phyloP scores from a whole-genome alignment of 2,888 invertebrate species.

The Pachydiplax longipennis region DNA sequence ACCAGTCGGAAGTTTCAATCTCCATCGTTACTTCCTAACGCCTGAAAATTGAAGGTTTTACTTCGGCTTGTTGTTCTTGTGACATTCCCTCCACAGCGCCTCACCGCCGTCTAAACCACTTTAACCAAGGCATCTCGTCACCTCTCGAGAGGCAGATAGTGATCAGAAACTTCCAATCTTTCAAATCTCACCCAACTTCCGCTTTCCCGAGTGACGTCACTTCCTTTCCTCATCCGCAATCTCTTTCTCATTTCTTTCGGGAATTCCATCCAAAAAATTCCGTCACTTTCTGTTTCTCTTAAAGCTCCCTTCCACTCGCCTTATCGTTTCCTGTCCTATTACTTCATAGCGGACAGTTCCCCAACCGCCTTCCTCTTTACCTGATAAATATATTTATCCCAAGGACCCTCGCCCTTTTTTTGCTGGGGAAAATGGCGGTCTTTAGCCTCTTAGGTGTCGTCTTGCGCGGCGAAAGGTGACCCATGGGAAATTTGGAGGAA shows the following conservation, averaged over 20 bases:
- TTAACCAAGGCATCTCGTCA: too few species aligned
- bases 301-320: neutral
- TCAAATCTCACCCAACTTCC: too few species aligned
- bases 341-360: neutral
- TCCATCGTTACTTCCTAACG: too few species aligned
- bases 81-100: too few species aligned
- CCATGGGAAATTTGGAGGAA: neutral
- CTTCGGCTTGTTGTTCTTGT: too few species aligned
- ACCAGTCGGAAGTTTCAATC: too few species aligned
- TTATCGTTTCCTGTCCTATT: neutral
- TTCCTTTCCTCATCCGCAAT: neutral
- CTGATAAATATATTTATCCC: neutral
- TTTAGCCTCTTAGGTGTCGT: neutral
- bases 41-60: too few species aligned
- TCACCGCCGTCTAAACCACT: too few species aligned
- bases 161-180: too few species aligned
- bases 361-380: neutral
- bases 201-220: neutral
- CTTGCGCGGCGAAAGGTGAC: neutral
- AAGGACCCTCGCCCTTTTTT: too few species aligned
- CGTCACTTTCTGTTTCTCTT: neutral
- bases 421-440: too few species aligned
- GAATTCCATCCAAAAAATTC: neutral
- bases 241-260: neutral
- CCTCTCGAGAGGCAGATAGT: too few species aligned